These are phyloP conservation scores for Pelodytes ibericus DNA, from an alignment of 2,797 vertebrate genomes.

Conservation along the genomic window DNA sequence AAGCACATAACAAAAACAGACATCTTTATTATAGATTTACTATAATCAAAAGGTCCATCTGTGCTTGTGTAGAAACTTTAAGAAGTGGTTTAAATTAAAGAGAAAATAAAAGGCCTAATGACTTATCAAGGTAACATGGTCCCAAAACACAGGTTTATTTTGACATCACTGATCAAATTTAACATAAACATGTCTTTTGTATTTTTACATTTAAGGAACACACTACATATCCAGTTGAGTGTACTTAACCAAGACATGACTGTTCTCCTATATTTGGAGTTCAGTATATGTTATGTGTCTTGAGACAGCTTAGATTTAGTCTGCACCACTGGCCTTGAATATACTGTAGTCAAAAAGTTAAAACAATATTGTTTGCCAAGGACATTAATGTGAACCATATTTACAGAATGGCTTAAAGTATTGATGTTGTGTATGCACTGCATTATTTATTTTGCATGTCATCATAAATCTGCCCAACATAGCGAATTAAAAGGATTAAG, in stretches of 20 bases:
- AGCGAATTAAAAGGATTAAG: too few species aligned
- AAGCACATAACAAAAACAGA: slow-evolving; percentile 9
- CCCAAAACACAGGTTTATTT: too few species aligned
- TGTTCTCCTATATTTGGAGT: slow-evolving; percentile 37
- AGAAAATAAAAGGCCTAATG: too few species aligned
- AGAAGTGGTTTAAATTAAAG: too few species aligned
- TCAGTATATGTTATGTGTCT: slow-evolving; percentile 35
- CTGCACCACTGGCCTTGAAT: slow-evolving; percentile 32
- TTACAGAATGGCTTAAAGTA: slow-evolving; percentile 28
- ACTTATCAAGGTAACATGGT: too few species aligned
- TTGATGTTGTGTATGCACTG: slow-evolving; percentile 14
- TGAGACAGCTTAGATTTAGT: slow-evolving; percentile 39
- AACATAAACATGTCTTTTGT: too few species aligned
- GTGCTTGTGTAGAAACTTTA: too few species aligned
- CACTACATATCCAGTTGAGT: too few species aligned
- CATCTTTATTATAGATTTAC: too few species aligned
- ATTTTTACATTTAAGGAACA: too few species aligned
- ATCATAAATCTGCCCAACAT: not conserved
- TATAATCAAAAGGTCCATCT: too few species aligned
- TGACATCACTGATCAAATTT: too few species aligned
- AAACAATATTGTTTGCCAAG: slow-evolving; percentile 45
- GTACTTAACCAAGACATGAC: slow-evolving; percentile 33
- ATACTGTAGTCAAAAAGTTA: slow-evolving; percentile 25
- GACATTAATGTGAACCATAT: slow-evolving; percentile 38
- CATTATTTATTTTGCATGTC: slow-evolving; percentile 18